These are phyloP conservation scores for Lepeophtheirus nordmannii DNA, from an alignment of 2,888 invertebrate species.

Conservation along the genomic window DNA sequence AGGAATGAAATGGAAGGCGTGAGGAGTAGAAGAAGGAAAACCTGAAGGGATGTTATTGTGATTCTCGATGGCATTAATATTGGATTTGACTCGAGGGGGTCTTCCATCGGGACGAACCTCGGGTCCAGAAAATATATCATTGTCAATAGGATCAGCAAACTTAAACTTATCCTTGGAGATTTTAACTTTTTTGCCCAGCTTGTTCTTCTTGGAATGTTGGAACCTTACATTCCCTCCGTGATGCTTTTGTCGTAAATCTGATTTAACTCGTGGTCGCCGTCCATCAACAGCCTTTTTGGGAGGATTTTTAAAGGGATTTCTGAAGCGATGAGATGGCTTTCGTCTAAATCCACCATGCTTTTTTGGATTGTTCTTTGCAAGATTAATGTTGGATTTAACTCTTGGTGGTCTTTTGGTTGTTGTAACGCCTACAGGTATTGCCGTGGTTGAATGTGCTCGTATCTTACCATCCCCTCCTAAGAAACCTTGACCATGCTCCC, in stretches of 20 bases:
- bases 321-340: background rate
- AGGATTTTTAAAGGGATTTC: constrained; percentile 14
- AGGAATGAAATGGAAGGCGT: background rate
- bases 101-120: constrained; percentile 24
- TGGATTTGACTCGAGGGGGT: constrained; percentile 21
- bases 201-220: background rate
- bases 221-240: background rate
- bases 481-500: constrained; percentile 15
- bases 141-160: constrained; percentile 15
- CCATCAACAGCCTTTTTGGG: constrained; percentile 17
- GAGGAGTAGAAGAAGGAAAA: background rate
- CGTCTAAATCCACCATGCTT: background rate
- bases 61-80: constrained; percentile 8
- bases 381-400: constrained; percentile 15
- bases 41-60: background rate
- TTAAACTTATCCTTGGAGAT: constrained; percentile 10
- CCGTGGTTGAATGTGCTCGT: constrained; percentile 10
- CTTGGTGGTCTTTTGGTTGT: constrained; percentile 19
- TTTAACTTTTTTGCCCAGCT: constrained; percentile 18
- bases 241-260: constrained; percentile 6
- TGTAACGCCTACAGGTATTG: constrained; percentile 22
- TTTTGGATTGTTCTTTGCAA: background rate
- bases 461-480: constrained; percentile 4
- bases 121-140: constrained; percentile 15
- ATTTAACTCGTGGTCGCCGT: constrained; percentile 12